A percentile compares a stretch with the other conserved stretches of the same genome.
These are phyloP conservation scores for Marisa cornuarietis DNA, from an alignment of 1,140 invertebrate species.

Conservation along the genomic window DNA sequence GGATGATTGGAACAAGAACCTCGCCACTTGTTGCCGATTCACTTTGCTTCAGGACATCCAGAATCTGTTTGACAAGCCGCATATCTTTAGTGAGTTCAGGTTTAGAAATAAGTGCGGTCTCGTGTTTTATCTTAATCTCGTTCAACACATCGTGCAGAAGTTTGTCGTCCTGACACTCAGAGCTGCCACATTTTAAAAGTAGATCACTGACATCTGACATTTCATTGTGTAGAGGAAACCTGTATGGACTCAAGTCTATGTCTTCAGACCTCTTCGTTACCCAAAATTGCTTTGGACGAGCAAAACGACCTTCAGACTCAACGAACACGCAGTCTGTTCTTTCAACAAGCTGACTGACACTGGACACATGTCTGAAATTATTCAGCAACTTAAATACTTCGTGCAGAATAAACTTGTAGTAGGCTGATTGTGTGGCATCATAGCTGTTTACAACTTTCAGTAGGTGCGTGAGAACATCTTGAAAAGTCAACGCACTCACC, in stretches of 20 bases:
- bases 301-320: slow-evolving; percentile 10
- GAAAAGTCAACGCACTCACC: not conserved
- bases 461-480: slow-evolving; percentile 11
- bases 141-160: slow-evolving; percentile 19
- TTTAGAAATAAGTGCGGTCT: not conserved
- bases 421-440: not conserved
- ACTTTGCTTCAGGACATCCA: slow-evolving; percentile 19
- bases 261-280: slow-evolving; percentile 6
- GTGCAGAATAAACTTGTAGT: slow-evolving; percentile 3
- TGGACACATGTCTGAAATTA: not conserved
- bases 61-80: slow-evolving; percentile 15
- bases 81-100: slow-evolving; percentile 8
- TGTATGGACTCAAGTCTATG: slow-evolving; percentile 31
- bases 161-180: not conserved
- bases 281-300: slow-evolving; percentile 14
- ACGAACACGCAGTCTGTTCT: not conserved
- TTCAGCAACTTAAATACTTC: not conserved
- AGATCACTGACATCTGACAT: slow-evolving; percentile 21
- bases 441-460: not conserved
- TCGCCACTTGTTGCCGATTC: not conserved
- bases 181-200: slow-evolving; percentile 16
- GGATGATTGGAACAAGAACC: slow-evolving; percentile 31
- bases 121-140: slow-evolving; percentile 18
- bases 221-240: slow-evolving; percentile 27
- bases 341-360: not conserved